Conservation (phyloP, 1,140 invertebrate genomes). For the Drosophila kohkoa region DNA sequence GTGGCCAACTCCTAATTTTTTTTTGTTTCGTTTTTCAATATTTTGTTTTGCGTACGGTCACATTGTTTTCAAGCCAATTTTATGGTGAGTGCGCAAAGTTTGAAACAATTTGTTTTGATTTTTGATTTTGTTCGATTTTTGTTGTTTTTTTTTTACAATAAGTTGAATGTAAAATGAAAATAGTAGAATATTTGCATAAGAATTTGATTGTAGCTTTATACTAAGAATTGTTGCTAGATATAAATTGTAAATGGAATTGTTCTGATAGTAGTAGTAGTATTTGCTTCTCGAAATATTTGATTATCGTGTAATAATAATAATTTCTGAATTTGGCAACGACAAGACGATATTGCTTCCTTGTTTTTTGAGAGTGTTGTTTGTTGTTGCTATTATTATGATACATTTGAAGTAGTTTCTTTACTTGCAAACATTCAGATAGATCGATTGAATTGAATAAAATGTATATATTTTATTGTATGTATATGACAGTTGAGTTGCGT, state of each 20-base stretch:
- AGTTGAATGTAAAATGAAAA: slow-evolving; percentile 77
- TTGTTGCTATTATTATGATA: slow-evolving; percentile 35
- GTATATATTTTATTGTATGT: not conserved
- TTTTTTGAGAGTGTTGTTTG: slow-evolving; percentile 12
- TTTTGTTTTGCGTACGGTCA: slow-evolving; percentile 46
- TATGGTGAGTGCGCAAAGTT: slow-evolving; percentile 67
- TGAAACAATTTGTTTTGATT: slow-evolving; percentile 38
- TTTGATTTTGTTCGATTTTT: slow-evolving; percentile 43
- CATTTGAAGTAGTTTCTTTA: slow-evolving; percentile 47
- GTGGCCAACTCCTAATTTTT: slow-evolving; percentile 90
- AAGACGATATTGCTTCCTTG: slow-evolving; percentile 6
- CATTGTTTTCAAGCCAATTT: slow-evolving; percentile 40
- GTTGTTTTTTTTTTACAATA: slow-evolving; percentile 47
- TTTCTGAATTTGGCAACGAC: slow-evolving; percentile 23
- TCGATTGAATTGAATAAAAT: slow-evolving; percentile 69
- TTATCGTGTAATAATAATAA: slow-evolving; percentile 28
- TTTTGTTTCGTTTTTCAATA: slow-evolving; percentile 33
- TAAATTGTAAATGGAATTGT: slow-evolving; percentile 42
- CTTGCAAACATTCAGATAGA: slow-evolving; percentile 72
- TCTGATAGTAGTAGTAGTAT: slow-evolving; percentile 10
- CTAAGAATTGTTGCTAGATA: slow-evolving; percentile 54
- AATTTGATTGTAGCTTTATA: slow-evolving; percentile 69
- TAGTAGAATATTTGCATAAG: slow-evolving; percentile 82
- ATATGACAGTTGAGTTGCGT: slow-evolving; percentile 49
- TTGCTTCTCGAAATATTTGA: slow-evolving; percentile 40